Evolutionary conservation across 1,140 invertebrate genomes (phyloP).

Genomic region (Caerostris darwini): DNA sequence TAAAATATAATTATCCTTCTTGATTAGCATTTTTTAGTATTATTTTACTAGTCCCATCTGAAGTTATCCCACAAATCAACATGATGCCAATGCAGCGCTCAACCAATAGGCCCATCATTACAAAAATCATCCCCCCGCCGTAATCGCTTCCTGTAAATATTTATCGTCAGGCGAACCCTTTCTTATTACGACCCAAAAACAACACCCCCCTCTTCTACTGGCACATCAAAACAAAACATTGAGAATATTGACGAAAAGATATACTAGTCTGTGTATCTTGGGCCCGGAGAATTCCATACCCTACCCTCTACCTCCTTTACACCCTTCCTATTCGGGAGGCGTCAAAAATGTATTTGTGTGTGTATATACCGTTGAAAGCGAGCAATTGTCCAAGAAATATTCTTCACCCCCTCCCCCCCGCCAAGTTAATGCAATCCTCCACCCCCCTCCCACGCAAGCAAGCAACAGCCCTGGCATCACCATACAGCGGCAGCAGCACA

Average conservation of each 20-base stretch:
- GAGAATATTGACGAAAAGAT: slow-evolving; percentile 69
- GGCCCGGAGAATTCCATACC: background rate
- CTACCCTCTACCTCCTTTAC: background rate
- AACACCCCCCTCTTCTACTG: background rate
- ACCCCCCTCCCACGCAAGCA: slow-evolving; percentile 21
- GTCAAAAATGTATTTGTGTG: slow-evolving; percentile 41
- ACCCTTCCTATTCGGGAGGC: background rate
- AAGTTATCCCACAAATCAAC: no score
- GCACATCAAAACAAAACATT: slow-evolving; percentile 45
- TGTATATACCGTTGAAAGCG: slow-evolving; percentile 59
- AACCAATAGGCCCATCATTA: background rate
- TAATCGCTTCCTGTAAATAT: slow-evolving; percentile 36
- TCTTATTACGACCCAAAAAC: slow-evolving; percentile 32
- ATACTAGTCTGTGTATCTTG: slow-evolving; percentile 4
- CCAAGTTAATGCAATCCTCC: background rate
- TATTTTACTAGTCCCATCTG: no score
- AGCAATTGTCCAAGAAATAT: slow-evolving; percentile 78
- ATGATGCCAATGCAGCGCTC: background rate
- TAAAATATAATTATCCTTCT: no score
- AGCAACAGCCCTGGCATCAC: slow-evolving; percentile 45
- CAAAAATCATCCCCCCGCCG: background rate
- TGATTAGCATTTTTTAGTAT: no score
- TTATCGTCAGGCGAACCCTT: background rate
- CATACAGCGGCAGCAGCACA: slow-evolving; percentile 43
- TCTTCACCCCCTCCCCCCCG: slow-evolving; percentile 47